These are phyloP conservation scores for Pteronura brasiliensis DNA, from an alignment of 2,113 vertebrate genomes.

Conservation along the genomic window DNA sequence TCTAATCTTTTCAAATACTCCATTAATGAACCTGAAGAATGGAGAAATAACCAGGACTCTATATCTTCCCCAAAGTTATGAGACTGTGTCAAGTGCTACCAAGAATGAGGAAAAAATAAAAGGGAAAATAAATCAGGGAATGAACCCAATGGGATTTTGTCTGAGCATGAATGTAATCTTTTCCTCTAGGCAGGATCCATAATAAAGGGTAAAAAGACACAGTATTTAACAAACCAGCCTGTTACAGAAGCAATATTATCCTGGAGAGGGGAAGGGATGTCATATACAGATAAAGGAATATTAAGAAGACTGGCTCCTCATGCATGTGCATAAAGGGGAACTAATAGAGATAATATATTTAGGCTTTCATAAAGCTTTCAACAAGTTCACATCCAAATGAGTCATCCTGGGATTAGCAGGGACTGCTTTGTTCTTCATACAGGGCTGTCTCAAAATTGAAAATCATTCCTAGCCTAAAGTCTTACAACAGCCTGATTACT, in stretches of 20 bases:
- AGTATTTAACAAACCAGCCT: not conserved
- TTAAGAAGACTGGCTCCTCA: not conserved
- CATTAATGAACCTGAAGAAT: conserved; percentile 24
- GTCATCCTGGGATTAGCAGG: conserved; percentile 34
- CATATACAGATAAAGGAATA: not conserved
- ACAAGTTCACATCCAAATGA: conserved; percentile 45
- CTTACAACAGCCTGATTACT: not conserved
- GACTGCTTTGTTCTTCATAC: not conserved
- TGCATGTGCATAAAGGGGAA: not conserved
- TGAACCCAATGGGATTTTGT: not conserved
- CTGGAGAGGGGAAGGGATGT: not conserved
- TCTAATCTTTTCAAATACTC: conserved; percentile 17
- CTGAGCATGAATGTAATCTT: not conserved
- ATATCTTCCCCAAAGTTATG: not conserved
- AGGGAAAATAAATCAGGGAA: conserved; percentile 7
- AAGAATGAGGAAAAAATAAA: conserved; percentile 4
- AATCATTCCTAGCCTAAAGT: not conserved
- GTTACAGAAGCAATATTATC: not conserved
- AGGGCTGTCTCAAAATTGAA: conserved; percentile 15
- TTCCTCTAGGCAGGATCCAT: not conserved
- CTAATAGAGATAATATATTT: conserved; percentile 35
- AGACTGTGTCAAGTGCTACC: not conserved
- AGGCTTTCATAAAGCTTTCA: conserved; percentile 15
- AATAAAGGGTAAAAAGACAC: not conserved
- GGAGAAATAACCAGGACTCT: not conserved